phyloP scores from a whole-genome alignment of 2,113 vertebrate genomes.

The Charina bottae region DNA sequence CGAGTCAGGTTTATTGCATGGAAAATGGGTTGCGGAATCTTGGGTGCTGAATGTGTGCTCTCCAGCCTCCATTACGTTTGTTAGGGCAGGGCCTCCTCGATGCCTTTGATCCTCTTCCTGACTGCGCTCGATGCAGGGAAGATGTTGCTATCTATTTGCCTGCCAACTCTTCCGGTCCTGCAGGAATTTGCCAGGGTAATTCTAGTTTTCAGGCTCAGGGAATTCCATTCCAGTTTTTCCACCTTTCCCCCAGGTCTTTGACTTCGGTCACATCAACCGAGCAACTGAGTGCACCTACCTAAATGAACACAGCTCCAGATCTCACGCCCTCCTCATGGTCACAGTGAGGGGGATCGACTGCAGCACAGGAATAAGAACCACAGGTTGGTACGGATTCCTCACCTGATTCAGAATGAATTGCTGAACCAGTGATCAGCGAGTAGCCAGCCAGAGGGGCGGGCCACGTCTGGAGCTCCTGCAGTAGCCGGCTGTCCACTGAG shows the following conservation, averaged over 20 bases:
- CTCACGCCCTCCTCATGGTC: conserved; percentile 92
- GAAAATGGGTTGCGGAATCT: not conserved
- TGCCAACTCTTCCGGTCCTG: no score
- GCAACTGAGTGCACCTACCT: conserved; percentile 92
- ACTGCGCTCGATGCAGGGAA: not conserved
- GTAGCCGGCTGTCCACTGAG: not conserved
- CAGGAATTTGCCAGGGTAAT: not conserved
- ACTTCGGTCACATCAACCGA: conserved; percentile 87
- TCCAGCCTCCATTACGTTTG: not conserved
- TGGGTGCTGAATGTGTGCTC: not conserved
- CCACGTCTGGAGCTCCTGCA: not conserved
- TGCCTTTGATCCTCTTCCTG: not conserved
- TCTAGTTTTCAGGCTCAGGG: not conserved
- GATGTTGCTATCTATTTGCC: not conserved
- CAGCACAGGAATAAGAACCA: conserved; percentile 86
- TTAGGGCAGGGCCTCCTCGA: not conserved
- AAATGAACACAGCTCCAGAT: conserved; percentile 94
- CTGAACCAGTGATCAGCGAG: not conserved
- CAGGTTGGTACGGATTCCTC: conserved; percentile 72
- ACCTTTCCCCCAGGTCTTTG: conserved; percentile 81
- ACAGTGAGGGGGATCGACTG: conserved; percentile 83
- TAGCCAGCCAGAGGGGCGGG: not conserved
- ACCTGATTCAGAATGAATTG: not conserved
- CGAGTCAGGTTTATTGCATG: not conserved
- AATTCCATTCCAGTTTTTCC: fast-evolving